Base-by-base conservation (phyloP, 2,113 vertebrate genomes). In the Mustela nigripes region DNA sequence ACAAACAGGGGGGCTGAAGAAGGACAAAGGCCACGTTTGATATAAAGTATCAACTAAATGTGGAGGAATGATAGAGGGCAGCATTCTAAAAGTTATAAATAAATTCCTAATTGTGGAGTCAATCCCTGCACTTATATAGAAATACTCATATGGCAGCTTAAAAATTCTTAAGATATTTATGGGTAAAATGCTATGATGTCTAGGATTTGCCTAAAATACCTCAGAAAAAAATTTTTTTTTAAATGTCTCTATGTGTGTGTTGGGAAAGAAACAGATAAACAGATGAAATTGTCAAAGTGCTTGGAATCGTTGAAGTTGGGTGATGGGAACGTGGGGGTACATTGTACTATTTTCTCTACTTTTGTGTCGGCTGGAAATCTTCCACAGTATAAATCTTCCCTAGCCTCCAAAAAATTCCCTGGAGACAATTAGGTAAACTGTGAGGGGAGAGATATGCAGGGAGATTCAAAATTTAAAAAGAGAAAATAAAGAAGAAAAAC, bases 131-230 rank as follows among this genome's bases (percentile, higher is more conserved):
- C 76, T 95, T 91, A 92, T 90, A 74, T 86, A 87, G 94, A 87
- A 82, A 67, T 80, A 87, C 24, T 42, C 45, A 81, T 69, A 53
- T 10, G 33, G 82, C 42, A 91, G 73, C 12, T 82, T 91, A 88
- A 88, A 88, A 91, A 31, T 82, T 36, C 94, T 76, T 62, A 88
- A 58, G 48, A 36, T 97, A 56, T 73, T 87, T 92, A 36, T 91
- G 63, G n/a, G 62, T 65, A 39, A 97, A 88, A 69, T 84, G 62
- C 42, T 81, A 50, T 69, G 6, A 86, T 67, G 16, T 69, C 82
- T 95, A 93, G 60, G 56, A 89, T 83, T 89, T 95, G 84, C 53
- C 83, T 90, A 82, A 97, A 95, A 90, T 73, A 73, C 6, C 69
- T 12, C 26, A 89, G 56, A 11, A 93, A 88, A 33, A 33, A 90